Evolutionary conservation across 2,113 vertebrate genomes (phyloP), one percentile per base, ranked within the genome.

Genomic region (Nymphicus hollandicus): DNA sequence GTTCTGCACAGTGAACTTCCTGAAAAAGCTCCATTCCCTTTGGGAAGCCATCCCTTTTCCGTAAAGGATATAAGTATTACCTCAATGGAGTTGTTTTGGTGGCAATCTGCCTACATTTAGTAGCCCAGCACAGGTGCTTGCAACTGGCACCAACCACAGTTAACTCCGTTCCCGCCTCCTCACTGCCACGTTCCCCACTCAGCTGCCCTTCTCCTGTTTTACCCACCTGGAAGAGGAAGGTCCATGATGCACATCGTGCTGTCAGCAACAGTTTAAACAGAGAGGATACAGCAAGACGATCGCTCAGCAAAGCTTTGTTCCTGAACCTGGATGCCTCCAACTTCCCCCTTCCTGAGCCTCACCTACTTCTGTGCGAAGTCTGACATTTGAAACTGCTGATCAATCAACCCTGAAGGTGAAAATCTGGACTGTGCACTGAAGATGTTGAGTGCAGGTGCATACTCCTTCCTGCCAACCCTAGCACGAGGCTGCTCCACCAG

Each of bases 371-470:
- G 39, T 47, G n/a, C n/a, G 35, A 41, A 80, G 46, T 14, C 5
- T 66, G 39, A 29, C 24, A 46, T 72, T 66, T 73, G 12, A 65
- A 46, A 46, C 29, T 72, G 19, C 74, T 66, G 46, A 68, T 35
- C 14, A 73, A 61, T 35, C 29, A 15, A 27, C 13, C 7, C 13
- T 61, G 89, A 86, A 80, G 66, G 74, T 66, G 65, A 25, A 25
- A 39, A 39, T 41, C 37, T 19, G 37, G 66, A 50, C 28, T 43
- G 8, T 5, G 31, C 31, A 16, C 7, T 44, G 58, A 58, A 56
- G 37, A 24, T 13, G 8, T 23, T 3, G 2, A 52, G 28, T 25
- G 19, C 28, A 17, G 23, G 28, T 3, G 1, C 18, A 4, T 33
- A 43, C 9, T 44, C 27, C 37, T 39, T 79, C 65, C 56, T 72